Percentiles rank a stretch among this genome's conserved stretches.
Conservation (phyloP, 2,113 vertebrate genomes). For the Amphiprion percula region DNA sequence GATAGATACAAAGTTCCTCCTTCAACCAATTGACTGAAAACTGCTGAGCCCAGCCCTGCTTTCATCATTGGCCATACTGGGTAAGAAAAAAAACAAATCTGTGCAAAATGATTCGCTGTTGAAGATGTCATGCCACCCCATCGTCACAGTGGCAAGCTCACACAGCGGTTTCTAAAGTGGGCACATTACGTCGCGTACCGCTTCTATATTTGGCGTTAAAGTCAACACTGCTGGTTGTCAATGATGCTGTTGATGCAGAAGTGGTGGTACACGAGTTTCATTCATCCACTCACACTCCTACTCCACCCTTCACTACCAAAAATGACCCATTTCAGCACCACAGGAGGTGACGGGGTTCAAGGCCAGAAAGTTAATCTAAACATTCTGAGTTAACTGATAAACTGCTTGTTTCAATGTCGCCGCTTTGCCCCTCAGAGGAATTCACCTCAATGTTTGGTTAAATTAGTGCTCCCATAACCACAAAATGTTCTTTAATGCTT, state of each 20-base stretch:
- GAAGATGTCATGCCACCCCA: conserved; percentile 70
- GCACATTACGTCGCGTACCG: conserved; percentile 39
- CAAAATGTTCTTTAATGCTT: conserved; percentile 11
- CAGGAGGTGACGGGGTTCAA: conserved; percentile 17
- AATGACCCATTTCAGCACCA: conserved; percentile 48
- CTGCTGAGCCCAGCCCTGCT: conserved; percentile 7
- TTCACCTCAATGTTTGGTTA: conserved; percentile 22
- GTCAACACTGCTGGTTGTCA: conserved; percentile 66
- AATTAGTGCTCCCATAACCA: background rate
- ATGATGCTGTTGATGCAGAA: conserved; percentile 60
- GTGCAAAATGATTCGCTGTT: conserved; percentile 53
- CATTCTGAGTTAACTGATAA: conserved; percentile 16
- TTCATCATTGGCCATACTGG: conserved; percentile 33
- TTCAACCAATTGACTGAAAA: conserved; percentile 31
- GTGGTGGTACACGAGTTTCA: conserved; percentile 54
- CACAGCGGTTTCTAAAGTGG: conserved; percentile 61
- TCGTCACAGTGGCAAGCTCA: conserved; percentile 45
- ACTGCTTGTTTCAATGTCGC: conserved; percentile 32
- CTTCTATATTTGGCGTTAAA: conserved; percentile 75
- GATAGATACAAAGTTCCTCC: conserved; percentile 5
- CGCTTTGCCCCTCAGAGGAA: conserved; percentile 30
- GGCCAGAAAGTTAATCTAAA: conserved; percentile 32
- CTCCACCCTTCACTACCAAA: conserved; percentile 17
- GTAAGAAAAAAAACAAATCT: background rate
- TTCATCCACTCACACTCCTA: conserved; percentile 53